A percentile compares a stretch with the other conserved stretches of the same genome.
Conservation (phyloP, 2,113 vertebrate species). For the Salvator merianae region DNA sequence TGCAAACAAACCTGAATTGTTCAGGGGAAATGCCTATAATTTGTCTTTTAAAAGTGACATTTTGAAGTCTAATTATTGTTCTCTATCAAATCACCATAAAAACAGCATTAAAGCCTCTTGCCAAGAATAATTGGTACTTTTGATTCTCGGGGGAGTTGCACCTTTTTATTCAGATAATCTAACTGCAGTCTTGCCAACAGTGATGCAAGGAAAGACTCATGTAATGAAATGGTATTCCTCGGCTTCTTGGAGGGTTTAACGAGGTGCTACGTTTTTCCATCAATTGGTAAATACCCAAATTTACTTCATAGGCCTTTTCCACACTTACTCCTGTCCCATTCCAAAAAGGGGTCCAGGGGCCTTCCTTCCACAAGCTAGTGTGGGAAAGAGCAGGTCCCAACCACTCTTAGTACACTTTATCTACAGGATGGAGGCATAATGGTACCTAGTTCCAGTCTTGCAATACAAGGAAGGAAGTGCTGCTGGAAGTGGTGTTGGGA, state of each 20-base stretch:
- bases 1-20: constrained; percentile 38
- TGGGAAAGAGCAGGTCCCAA: no score
- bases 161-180: constrained; percentile 45
- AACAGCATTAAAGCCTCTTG: constrained; percentile 41
- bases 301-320: no score
- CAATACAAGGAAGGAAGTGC: no score
- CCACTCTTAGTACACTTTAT: no score
- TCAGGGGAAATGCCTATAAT: constrained; percentile 45
- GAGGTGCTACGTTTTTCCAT: constrained; percentile 2
- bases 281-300: neutral
- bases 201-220: constrained; percentile 11
- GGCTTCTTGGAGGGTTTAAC: constrained; percentile 1
- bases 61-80: constrained; percentile 53
- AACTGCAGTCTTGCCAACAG: constrained; percentile 16
- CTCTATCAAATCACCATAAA: constrained; percentile 43
- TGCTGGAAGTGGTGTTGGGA: no score
- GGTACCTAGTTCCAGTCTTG: no score
- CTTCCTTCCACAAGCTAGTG: no score
- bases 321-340: no score
- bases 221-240: constrained; percentile 27
- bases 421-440: no score
- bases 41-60: constrained; percentile 43
- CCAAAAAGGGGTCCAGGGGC: no score
- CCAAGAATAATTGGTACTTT: constrained; percentile 46
- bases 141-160: neutral